Base-by-base conservation (phyloP, 2,888 invertebrate species). In the Heliothis peltigera region DNA sequence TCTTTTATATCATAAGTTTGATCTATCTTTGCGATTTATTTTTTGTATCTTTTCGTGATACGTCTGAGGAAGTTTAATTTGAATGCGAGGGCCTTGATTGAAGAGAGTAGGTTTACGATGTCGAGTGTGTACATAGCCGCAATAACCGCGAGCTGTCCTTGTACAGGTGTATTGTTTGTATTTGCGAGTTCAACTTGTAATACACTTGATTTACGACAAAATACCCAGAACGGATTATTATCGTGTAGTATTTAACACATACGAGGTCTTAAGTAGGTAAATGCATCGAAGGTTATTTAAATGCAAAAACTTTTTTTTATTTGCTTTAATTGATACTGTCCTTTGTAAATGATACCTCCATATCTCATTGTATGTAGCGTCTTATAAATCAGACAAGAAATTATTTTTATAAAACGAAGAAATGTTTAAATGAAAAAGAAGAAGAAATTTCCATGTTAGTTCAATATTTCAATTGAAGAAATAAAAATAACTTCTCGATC, bases 131-230 rank as follows among this genome's bases (percentile, higher is more conserved):
- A 48, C 75, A 63, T 52, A 25, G 74, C 76, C 77, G 68, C 82
- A 75, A 56, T 32, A 74, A 82, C 77, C 82, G 49, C 82, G 67
- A 65, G 15, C 12, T 52, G 77, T 73, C 84, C 82, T 83, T 83
- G 78, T 57, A 49, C 52, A n/a, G n/a, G n/a, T n/a, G n/a, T n/a
- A 61, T 52, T 62, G 61, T 78, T 68, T 65, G 64, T 71, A 57
- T 75, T 72, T 57, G 61, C 64, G 57, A 62, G 70, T 73, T 70
- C 61, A 44, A 67, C 55, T 61, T 61, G 62, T 70, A 63, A 57
- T 35, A 59, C 53, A 67, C 70, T 71, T 55, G 53, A 64, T 79
- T 78, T 57, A 59, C 55, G 32, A 53, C 57, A 64, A 64, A 75
- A 59, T 64, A 73, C 78, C 66, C 75, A 57, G 72, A 57, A 73